Conservation (phyloP, 1,140 invertebrate species). For the Drosophila nikananu region DNA sequence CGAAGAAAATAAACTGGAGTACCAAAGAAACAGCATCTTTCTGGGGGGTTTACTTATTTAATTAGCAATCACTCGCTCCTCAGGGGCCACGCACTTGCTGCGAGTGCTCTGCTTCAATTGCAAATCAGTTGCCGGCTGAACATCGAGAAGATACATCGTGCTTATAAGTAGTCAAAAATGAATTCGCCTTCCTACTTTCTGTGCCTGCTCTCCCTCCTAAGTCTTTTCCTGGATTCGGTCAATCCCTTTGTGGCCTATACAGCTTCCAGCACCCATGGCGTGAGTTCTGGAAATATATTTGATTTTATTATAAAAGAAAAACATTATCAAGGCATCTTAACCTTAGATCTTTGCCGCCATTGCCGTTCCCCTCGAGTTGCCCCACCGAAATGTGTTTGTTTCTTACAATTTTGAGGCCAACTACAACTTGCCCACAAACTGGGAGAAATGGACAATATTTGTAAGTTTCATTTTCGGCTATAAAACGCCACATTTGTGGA, state of each 20-base stretch:
- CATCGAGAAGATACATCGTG: conserved; percentile 31
- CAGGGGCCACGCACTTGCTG: conserved; percentile 40
- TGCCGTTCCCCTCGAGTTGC: conserved; percentile 90
- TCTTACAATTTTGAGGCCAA: conserved; percentile 92
- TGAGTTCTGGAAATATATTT: conserved; percentile 35
- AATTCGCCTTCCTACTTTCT: neutral
- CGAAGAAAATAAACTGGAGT: conserved; percentile 67
- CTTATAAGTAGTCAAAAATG: conserved; percentile 30
- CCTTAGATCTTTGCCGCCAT: conserved; percentile 89
- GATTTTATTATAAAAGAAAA: neutral
- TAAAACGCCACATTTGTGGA: conserved; percentile 56
- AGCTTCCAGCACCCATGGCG: conserved; percentile 72
- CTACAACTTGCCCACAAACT: conserved; percentile 86
- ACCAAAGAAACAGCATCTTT: conserved; percentile 17
- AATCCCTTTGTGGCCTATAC: conserved; percentile 54
- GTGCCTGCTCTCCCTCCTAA: conserved; percentile 9
- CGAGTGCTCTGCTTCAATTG: conserved; percentile 6
- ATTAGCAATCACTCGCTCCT: conserved; percentile 28
- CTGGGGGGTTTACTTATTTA: conserved; percentile 28
- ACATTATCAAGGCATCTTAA: neutral
- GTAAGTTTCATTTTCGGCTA: conserved; percentile 71
- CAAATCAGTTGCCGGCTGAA: conserved; percentile 42
- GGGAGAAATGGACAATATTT: conserved; percentile 67
- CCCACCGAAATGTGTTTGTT: conserved; percentile 89
- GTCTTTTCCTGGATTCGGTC: conserved; percentile 20